Evolutionary conservation across 2,113 vertebrate genomes (phyloP).

Genomic region (Neolamprologus fasciatus): DNA sequence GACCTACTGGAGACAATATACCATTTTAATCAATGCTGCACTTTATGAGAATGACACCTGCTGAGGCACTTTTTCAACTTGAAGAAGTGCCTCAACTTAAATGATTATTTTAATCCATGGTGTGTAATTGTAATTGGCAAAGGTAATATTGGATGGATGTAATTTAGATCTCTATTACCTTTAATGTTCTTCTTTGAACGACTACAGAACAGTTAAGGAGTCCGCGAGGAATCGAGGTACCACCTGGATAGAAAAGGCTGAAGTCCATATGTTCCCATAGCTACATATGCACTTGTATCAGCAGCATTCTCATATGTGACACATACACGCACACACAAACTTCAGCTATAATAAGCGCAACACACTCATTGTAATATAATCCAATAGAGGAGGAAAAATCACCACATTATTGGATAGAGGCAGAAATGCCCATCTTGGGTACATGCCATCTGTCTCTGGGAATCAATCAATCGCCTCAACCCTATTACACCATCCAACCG

Average conservation of each 20-base stretch:
- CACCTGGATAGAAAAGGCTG: constrained; percentile 19
- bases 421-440: constrained; percentile 19
- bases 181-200: constrained; percentile 49
- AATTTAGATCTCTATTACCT: constrained; percentile 56
- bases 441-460: constrained; percentile 39
- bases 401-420: constrained; percentile 22
- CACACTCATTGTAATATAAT: not conserved
- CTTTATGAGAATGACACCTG: constrained; percentile 35
- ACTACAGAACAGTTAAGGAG: constrained; percentile 41
- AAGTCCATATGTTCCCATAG: not conserved
- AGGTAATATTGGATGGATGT: constrained; percentile 52
- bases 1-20: constrained; percentile 14
- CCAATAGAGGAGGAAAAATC: not conserved
- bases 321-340: not conserved
- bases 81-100: constrained; percentile 21
- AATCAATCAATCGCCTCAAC: constrained; percentile 36
- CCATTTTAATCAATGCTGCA: constrained; percentile 31
- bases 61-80: constrained; percentile 56
- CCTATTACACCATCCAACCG: not conserved
- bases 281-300: not conserved
- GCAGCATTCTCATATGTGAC: not conserved
- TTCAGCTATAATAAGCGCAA: not conserved
- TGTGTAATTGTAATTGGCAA: constrained; percentile 50
- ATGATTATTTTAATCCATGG: constrained; percentile 55
- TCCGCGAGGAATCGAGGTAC: constrained; percentile 39